These are phyloP conservation scores for Gavialis gangeticus DNA, from an alignment of 2,113 vertebrate species.

Conservation along the genomic window DNA sequence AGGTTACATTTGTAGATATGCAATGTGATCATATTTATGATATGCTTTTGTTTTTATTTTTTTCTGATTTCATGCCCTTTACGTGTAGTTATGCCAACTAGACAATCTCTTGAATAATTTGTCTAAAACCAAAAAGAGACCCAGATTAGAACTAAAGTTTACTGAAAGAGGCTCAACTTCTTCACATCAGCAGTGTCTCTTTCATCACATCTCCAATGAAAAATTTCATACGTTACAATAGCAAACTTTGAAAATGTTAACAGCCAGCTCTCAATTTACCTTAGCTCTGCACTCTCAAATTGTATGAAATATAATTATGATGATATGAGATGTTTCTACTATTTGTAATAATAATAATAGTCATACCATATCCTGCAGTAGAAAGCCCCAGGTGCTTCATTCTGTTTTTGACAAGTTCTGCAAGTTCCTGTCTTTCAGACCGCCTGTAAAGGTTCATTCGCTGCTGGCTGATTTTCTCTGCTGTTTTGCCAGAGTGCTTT, in stretches of 20 bases:
- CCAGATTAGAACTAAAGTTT: background rate
- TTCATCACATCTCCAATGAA: background rate
- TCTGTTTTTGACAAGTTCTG: constrained; percentile 93
- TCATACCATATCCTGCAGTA: constrained; percentile 89
- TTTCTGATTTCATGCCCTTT: background rate
- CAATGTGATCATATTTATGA: background rate
- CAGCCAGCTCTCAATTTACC: background rate
- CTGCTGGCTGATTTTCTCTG: constrained; percentile 90
- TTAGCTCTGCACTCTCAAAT: background rate
- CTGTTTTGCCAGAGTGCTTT: constrained; percentile 80
- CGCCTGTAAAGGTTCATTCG: constrained; percentile 88
- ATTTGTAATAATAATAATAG: background rate
- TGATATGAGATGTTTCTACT: background rate
- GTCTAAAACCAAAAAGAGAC: background rate
- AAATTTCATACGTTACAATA: background rate
- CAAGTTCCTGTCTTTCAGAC: constrained; percentile 93
- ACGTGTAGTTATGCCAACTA: background rate
- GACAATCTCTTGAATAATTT: background rate
- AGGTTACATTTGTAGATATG: background rate
- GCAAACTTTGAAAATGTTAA: background rate
- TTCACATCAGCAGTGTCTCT: background rate
- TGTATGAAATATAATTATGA: background rate
- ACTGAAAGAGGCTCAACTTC: background rate
- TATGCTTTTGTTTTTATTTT: background rate
- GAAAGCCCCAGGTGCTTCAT: constrained; percentile 95